Evolutionary conservation across 2,888 invertebrate genomes (phyloP).

Genomic region (Frankliniella fusca): DNA sequence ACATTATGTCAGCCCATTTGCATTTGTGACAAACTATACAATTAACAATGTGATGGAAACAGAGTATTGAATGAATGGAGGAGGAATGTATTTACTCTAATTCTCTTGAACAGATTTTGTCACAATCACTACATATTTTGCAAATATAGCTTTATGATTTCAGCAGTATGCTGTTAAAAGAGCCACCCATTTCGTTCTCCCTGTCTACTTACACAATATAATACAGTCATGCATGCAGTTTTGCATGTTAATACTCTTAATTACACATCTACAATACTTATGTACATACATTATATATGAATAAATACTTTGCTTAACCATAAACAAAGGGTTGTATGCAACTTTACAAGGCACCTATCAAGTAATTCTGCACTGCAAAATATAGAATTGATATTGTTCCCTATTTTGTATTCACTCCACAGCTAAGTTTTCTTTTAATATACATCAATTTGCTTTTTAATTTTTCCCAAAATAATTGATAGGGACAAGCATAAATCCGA

Average conservation of each 20-base stretch:
- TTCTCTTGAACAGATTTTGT: neutral
- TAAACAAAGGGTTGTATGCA: constrained; percentile 15
- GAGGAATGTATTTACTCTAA: neutral
- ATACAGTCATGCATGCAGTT: constrained; percentile 6
- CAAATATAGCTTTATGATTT: neutral
- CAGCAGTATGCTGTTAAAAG: neutral
- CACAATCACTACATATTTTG: neutral
- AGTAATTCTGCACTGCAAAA: constrained; percentile 14
- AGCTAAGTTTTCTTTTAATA: neutral
- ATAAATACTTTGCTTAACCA: neutral
- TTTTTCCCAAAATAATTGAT: neutral
- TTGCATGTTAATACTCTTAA: neutral
- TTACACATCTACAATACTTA: constrained; percentile 2
- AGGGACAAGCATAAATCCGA: neutral
- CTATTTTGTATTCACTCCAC: constrained; percentile 23
- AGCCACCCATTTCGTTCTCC: neutral
- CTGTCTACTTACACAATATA: neutral
- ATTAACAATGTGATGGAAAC: neutral
- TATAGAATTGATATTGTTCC: constrained; percentile 26
- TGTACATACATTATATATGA: neutral
- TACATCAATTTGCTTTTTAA: neutral
- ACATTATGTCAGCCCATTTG: no score
- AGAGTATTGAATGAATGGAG: neutral
- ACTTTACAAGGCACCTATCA: constrained; percentile 23
- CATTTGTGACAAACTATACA: neutral